Percentiles rank a stretch among this genome's conserved stretches.
phyloP scores from a whole-genome alignment of 1,140 invertebrate genomes.

The Heliconius hermathena region DNA sequence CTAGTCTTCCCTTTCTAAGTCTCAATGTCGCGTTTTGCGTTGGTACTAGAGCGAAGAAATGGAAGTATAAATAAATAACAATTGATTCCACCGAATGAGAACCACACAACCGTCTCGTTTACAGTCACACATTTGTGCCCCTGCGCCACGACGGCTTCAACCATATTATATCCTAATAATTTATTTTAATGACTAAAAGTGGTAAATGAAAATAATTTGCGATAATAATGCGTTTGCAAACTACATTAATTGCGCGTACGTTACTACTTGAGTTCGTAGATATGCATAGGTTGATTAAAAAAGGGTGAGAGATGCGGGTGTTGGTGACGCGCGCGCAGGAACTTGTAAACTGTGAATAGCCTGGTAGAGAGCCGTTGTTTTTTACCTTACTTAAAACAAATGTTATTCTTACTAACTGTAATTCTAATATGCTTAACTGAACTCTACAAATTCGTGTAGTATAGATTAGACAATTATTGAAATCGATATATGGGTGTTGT shows the following conservation, averaged over 20 bases:
- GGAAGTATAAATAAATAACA: too few species aligned
- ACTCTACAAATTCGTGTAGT: not conserved
- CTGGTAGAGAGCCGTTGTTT: slow-evolving; percentile 16
- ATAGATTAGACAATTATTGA: too few species aligned
- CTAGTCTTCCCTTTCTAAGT: too few species aligned
- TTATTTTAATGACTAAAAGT: slow-evolving; percentile 19
- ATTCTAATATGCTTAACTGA: not conserved
- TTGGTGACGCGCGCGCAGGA: slow-evolving; percentile 37
- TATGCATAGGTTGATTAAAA: slow-evolving; percentile 47
- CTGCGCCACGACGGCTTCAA: too few species aligned
- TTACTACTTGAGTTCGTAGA: slow-evolving; percentile 35
- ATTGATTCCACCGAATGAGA: too few species aligned
- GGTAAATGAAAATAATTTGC: slow-evolving; percentile 38
- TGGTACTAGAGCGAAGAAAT: too few species aligned
- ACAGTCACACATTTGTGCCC: too few species aligned
- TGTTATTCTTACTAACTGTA: not conserved
- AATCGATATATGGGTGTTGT: too few species aligned
- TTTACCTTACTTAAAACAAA: not conserved
- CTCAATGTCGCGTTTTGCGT: too few species aligned
- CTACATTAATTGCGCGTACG: slow-evolving; percentile 38
- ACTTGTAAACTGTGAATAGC: slow-evolving; percentile 28
- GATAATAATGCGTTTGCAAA: slow-evolving; percentile 38
- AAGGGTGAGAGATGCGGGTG: slow-evolving; percentile 62
- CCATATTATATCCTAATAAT: too few species aligned
- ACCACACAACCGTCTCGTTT: too few species aligned